These are phyloP conservation scores for Oreotrochilus melanogaster DNA, from an alignment of 2,113 vertebrate genomes.

Conservation along the genomic window DNA sequence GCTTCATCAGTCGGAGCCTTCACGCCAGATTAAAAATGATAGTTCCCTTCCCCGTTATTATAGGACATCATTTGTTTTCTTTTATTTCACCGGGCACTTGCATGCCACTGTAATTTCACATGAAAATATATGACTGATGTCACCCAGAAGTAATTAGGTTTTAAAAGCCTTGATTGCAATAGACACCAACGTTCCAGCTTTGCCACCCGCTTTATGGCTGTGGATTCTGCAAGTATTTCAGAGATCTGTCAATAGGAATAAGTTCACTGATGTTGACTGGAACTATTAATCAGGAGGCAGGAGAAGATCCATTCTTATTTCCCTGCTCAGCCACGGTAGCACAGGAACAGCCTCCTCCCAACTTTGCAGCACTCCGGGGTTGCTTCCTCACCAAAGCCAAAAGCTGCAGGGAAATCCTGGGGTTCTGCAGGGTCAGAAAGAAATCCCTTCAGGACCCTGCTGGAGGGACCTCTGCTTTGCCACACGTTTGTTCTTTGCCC, in stretches of 20 bases:
- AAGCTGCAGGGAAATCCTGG: neutral
- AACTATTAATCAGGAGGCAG: slow-evolving; percentile 64
- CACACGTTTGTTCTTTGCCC: neutral
- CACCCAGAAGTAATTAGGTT: slow-evolving; percentile 76
- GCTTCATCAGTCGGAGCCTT: slow-evolving; percentile 59
- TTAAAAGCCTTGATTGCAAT: slow-evolving; percentile 74
- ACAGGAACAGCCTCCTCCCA: neutral
- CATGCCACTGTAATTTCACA: slow-evolving; percentile 65
- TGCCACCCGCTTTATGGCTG: slow-evolving; percentile 51
- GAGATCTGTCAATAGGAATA: slow-evolving; percentile 75
- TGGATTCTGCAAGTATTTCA: slow-evolving; percentile 75
- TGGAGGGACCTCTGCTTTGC: neutral
- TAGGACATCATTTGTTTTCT: slow-evolving; percentile 70
- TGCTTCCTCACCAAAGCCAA: neutral
- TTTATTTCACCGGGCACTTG: slow-evolving; percentile 63
- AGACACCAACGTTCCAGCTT: slow-evolving; percentile 54
- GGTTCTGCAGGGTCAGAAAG: neutral
- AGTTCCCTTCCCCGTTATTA: slow-evolving; percentile 61
- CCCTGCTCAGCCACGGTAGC: neutral
- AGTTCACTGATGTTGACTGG: slow-evolving; percentile 56
- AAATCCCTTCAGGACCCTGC: neutral
- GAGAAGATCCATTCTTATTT: slow-evolving; percentile 15
- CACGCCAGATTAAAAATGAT: slow-evolving; percentile 73
- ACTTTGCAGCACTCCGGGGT: neutral
- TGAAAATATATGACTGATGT: slow-evolving; percentile 72